Evolutionary conservation across 2,113 vertebrate species (phyloP).

Genomic region (Notarius lentiginosus): DNA sequence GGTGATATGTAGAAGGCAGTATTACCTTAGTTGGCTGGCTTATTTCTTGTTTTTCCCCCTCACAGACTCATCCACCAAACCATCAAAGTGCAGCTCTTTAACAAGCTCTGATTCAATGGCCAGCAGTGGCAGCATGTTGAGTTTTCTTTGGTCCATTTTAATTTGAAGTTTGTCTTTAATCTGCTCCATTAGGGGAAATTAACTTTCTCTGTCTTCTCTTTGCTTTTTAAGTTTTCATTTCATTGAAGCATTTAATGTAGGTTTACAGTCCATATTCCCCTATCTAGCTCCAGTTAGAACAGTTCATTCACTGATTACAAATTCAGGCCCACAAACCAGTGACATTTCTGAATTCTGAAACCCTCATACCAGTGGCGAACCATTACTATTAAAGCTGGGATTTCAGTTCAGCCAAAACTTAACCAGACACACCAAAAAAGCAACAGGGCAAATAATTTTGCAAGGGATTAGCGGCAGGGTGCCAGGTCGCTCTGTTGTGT

Average conservation of each 20-base stretch:
- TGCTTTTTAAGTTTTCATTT: constrained; percentile 11
- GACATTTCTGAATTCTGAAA: background rate
- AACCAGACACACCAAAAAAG: too few species aligned
- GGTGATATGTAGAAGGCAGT: background rate
- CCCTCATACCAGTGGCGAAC: too few species aligned
- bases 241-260: background rate
- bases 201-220: background rate
- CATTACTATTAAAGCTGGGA: too few species aligned
- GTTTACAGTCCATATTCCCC: background rate
- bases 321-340: background rate
- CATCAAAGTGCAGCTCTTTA: background rate
- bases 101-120: background rate
- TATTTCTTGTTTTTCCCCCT: background rate
- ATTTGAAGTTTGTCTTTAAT: constrained; percentile 1
- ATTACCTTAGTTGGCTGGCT: background rate
- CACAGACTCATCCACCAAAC: background rate
- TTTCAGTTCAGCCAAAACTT: too few species aligned
- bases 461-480: too few species aligned
- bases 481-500: too few species aligned
- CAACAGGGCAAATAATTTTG: too few species aligned
- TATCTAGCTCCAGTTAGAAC: background rate
- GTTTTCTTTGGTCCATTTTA: background rate
- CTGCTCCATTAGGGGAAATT: background rate
- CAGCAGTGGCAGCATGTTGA: background rate
- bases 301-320: background rate